Base-by-base conservation (phyloP, 2,113 vertebrate genomes). In the Lamprotornis superbus region DNA sequence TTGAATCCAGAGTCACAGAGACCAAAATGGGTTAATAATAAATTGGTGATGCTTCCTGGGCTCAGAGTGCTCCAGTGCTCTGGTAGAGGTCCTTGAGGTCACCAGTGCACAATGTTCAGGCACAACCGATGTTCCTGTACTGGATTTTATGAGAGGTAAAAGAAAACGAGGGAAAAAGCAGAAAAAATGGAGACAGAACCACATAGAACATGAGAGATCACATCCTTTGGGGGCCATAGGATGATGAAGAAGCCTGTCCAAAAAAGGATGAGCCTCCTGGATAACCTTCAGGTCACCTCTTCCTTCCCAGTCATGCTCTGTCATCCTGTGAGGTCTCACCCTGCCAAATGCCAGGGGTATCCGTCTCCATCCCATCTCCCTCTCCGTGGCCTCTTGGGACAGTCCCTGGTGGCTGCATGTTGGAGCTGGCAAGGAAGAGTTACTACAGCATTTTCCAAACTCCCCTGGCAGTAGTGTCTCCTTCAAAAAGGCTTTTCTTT, bases 331-430 rank as follows among this genome's bases (percentile, higher is more conserved):
- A 49, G 64, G 33, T 69, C 35, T 47, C 35, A 55, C 35, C 25
- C 35, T 14, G 35, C 49, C 17, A 30, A 30, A 37, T 6, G 15
- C 5, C 40, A 40, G 83, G 22, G 49, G 13, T 4, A 7, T 30
- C 31, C 30, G 18, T 27, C 37, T 52, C 57, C 39, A 5, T 2
- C 40, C 40, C 40, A 40, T 40, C 40, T 28, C 31, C 30, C 20
- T 27, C n/a, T 52, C 57, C 39, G 4, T 2, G 17, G 63, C 52
- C 47, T 27, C 75, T 61, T 75, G 67, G 67, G 81, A n/a, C 47
- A 35, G 3, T 19, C 0, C 0, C 1, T 52, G 39, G 55, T 40
- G 35, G 55, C 39, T 85, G n/a, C 18, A 8, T 8, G 33, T 40
- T n/a, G n/a, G 44, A 47, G 14, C n/a, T 84, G 53, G 49, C 49